Evolutionary conservation across 1,140 invertebrate genomes (phyloP).

Genomic region (Palaemon carinicauda): DNA sequence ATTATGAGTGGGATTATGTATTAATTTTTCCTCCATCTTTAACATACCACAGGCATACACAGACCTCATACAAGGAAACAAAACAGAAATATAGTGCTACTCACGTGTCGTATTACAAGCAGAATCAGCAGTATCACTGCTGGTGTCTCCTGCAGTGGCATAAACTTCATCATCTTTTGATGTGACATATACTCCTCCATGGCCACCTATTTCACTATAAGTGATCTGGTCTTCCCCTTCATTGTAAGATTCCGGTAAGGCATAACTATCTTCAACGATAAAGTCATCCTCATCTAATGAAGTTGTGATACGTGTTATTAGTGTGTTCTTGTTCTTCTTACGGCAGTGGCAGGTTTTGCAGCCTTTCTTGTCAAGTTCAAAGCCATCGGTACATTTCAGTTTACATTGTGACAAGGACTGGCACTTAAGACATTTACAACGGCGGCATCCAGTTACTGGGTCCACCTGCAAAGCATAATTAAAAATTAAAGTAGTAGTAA

Average conservation of each 20-base stretch:
- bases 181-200: not conserved
- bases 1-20: too few relatives aligned
- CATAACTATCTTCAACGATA: not conserved
- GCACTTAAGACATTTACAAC: conserved; percentile 7
- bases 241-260: not conserved
- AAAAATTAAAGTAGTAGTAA: too few relatives aligned
- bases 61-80: too few relatives aligned
- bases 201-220: not conserved
- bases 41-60: too few relatives aligned
- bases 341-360: conserved; percentile 22
- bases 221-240: not conserved
- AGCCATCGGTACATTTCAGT: not conserved
- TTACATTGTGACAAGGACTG: not conserved
- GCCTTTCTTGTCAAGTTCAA: not conserved
- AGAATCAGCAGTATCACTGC: not conserved
- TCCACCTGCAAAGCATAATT: not conserved
- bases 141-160: not conserved
- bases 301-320: not conserved
- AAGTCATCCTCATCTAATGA: not conserved
- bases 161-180: not conserved
- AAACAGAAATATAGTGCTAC: not conserved
- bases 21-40: too few relatives aligned
- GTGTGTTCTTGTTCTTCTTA: not conserved
- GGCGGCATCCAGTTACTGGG: not conserved
- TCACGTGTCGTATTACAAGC: not conserved